Conservation (phyloP, 23 tunicate genomes). For the Halocynthia aurantium region DNA sequence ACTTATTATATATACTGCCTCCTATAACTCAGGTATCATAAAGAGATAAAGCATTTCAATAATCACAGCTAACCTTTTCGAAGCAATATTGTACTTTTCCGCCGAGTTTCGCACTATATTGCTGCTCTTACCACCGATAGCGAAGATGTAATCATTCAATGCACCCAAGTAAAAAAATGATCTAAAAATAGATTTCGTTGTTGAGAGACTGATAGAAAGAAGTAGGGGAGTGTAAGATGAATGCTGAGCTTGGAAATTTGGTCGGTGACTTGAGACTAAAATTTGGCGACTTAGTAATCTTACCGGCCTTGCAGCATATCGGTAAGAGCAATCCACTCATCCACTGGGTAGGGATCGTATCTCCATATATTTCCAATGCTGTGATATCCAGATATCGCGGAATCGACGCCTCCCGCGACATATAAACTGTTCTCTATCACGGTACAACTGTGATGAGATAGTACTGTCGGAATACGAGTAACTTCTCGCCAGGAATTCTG, state of each 20-base stretch:
- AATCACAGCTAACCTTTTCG: constrained; percentile 31
- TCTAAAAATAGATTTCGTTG: not conserved
- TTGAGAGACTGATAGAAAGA: not conserved
- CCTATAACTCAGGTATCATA: too few relatives aligned
- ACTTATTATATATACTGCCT: too few relatives aligned
- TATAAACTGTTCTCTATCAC: constrained; percentile 35
- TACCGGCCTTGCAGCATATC: constrained; percentile 62
- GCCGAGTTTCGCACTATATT: constrained; percentile 41
- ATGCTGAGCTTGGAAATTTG: not conserved
- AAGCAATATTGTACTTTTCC: constrained; percentile 24
- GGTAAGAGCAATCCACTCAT: constrained; percentile 43
- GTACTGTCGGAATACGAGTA: constrained; percentile 36
- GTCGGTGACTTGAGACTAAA: not conserved
- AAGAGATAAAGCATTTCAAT: too few relatives aligned
- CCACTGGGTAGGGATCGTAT: constrained; percentile 30
- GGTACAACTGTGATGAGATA: constrained; percentile 48
- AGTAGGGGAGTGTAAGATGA: not conserved
- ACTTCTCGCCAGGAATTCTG: constrained; percentile 42
- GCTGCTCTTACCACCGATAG: constrained; percentile 48
- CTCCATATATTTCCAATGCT: constrained; percentile 31
- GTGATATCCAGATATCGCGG: constrained; percentile 28
- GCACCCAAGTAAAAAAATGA: constrained; percentile 27
- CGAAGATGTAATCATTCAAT: constrained; percentile 17
- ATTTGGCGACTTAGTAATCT: not conserved
- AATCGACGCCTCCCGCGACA: constrained; percentile 52